Evolutionary conservation across 2,888 invertebrate species (phyloP).

Genomic region (Hemistola chrysoprasaria): DNA sequence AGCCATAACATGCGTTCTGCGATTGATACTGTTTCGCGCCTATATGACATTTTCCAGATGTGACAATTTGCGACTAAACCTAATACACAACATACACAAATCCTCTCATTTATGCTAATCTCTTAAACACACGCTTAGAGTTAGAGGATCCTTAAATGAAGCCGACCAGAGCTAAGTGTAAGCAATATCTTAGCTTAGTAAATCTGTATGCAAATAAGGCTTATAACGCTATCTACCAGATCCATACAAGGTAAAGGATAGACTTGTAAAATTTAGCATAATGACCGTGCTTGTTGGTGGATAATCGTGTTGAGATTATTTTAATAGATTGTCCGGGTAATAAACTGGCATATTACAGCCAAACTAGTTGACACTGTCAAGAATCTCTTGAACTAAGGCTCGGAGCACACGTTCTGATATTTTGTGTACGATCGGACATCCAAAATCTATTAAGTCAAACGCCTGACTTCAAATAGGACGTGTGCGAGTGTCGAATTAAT

Average conservation of each 20-base stretch:
- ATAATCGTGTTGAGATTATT: slow-evolving; percentile 20
- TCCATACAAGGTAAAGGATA: slow-evolving; percentile 37
- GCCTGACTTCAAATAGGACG: no score
- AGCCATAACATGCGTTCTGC: no score
- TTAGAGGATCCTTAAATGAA: slow-evolving; percentile 22
- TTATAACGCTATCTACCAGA: slow-evolving; percentile 40
- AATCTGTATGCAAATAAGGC: slow-evolving; percentile 52
- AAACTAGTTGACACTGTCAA: slow-evolving; percentile 1
- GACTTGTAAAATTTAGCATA: slow-evolving; percentile 42
- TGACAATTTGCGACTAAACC: no score
- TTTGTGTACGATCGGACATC: no score
- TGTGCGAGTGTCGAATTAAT: no score
- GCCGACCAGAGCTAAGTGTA: slow-evolving; percentile 9
- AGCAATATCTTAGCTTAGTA: slow-evolving; percentile 29
- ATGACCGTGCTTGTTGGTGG: slow-evolving; percentile 20
- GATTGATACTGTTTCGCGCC: no score
- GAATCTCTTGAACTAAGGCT: no score
- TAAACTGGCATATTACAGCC: slow-evolving; percentile 11
- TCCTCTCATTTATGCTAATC: not conserved
- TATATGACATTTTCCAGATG: no score
- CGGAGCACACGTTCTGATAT: no score
- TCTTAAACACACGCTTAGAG: slow-evolving; percentile 17
- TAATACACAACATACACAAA: no score
- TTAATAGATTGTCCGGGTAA: slow-evolving; percentile 15
- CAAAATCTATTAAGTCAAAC: no score